These are phyloP conservation scores for Tryphoninae sp. DNA, from an alignment of 2,888 invertebrate genomes.

Conservation along the genomic window DNA sequence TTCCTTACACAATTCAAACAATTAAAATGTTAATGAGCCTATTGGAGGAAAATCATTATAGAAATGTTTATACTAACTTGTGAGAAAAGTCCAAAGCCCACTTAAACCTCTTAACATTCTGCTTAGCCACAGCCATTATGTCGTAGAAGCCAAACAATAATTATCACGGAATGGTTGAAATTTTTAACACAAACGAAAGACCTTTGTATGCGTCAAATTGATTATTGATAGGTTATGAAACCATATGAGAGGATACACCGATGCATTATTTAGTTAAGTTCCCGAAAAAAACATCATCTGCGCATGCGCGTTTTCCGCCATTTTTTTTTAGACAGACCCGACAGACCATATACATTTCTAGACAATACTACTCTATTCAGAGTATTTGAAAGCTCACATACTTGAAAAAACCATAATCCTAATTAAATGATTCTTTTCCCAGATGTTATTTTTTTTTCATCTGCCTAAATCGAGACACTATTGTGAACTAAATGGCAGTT, in stretches of 20 bases:
- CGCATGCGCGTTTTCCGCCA: constrained; percentile 33
- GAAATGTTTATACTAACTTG: constrained; percentile 71
- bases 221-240: constrained; percentile 50
- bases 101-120: constrained; percentile 74
- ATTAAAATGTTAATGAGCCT: background rate
- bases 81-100: constrained; percentile 78
- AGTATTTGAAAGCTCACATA: too few species aligned
- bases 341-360: too few species aligned
- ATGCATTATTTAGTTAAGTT: background rate
- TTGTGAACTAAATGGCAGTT: too few species aligned
- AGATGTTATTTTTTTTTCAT: too few species aligned
- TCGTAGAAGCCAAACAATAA: background rate
- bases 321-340: background rate
- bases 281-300: background rate
- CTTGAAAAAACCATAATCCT: too few species aligned
- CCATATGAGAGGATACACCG: background rate
- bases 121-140: constrained; percentile 66
- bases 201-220: constrained; percentile 43
- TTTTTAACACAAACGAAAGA: constrained; percentile 2
- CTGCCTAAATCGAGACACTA: too few species aligned
- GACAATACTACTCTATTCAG: too few species aligned
- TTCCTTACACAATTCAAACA: constrained; percentile 69
- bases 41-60: background rate
- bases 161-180: background rate
- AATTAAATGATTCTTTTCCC: too few species aligned